Conservation (phyloP, 1,140 invertebrate species). For the Drosophila baimaii region DNA sequence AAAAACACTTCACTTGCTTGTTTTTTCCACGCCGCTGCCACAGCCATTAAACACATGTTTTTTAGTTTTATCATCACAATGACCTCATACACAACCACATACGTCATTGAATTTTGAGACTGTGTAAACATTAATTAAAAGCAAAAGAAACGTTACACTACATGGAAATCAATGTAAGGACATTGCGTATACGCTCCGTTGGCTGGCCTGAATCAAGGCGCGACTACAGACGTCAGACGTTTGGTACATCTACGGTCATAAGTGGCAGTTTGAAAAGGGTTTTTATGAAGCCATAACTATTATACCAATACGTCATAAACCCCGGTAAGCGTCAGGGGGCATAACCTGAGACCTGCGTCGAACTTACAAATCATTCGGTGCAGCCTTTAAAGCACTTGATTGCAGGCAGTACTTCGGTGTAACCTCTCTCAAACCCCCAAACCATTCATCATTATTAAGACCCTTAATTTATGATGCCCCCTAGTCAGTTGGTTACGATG, state of each 20-base stretch:
- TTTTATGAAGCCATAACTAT: constrained; percentile 42
- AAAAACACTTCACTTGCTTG: constrained; percentile 8
- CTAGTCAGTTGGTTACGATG: constrained; percentile 62
- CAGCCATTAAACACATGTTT: constrained; percentile 15
- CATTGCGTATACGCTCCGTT: constrained; percentile 33
- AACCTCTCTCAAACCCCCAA: constrained; percentile 7
- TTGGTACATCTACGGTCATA: neutral
- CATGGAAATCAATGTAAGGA: neutral
- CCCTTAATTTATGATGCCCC: constrained; percentile 75
- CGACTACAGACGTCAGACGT: constrained; percentile 12
- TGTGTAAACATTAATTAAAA: constrained; percentile 41
- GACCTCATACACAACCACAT: constrained; percentile 15
- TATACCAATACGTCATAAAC: constrained; percentile 40
- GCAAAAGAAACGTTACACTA: neutral
- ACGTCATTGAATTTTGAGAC: constrained; percentile 22
- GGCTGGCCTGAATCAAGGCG: constrained; percentile 4
- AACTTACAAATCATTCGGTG: constrained; percentile 40
- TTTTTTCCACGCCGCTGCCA: neutral
- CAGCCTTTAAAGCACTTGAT: constrained; percentile 44
- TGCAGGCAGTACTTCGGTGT: constrained; percentile 7
- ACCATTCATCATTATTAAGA: constrained; percentile 79
- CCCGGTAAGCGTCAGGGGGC: neutral
- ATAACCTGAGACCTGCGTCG: constrained; percentile 3
- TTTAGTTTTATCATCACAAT: constrained; percentile 12
- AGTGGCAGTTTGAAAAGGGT: constrained; percentile 14